Conservation (phyloP, 2,113 vertebrate genomes). For the Archilochus colubris region DNA sequence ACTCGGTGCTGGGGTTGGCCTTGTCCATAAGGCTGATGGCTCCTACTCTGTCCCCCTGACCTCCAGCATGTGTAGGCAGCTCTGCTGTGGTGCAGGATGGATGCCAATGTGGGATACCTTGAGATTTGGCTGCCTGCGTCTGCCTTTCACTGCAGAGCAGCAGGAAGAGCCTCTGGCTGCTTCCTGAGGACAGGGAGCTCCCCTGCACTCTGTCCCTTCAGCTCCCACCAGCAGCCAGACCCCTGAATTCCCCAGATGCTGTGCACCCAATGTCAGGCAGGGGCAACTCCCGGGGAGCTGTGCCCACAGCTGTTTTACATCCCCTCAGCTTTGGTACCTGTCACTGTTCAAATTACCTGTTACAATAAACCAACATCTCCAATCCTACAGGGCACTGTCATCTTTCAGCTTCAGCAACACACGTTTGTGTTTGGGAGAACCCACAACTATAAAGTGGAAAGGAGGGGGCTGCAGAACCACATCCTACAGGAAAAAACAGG, state of each 20-base stretch:
- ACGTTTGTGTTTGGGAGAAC: fast-evolving
- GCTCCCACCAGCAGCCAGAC: background rate
- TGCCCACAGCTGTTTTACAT: slow-evolving; percentile 51
- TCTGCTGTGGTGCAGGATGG: background rate
- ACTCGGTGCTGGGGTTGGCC: background rate
- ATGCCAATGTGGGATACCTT: background rate
- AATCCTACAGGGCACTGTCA: background rate
- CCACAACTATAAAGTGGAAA: background rate
- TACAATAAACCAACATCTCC: slow-evolving; percentile 64
- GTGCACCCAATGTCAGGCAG: background rate
- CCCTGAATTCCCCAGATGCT: background rate
- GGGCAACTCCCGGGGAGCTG: background rate
- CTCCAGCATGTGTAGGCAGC: background rate
- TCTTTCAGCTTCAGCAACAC: background rate
- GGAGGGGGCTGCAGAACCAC: background rate
- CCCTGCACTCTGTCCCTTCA: background rate
- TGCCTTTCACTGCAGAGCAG: background rate
- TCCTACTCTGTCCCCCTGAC: background rate
- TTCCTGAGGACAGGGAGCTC: background rate
- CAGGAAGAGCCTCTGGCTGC: background rate
- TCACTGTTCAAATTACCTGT: slow-evolving; percentile 63
- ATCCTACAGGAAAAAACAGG: background rate
- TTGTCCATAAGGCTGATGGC: background rate
- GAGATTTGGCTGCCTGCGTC: background rate
- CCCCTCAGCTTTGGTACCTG: slow-evolving; percentile 54